These are phyloP conservation scores for Lasioglossum calceatum DNA, from an alignment of 2,888 invertebrate species.

Conservation along the genomic window DNA sequence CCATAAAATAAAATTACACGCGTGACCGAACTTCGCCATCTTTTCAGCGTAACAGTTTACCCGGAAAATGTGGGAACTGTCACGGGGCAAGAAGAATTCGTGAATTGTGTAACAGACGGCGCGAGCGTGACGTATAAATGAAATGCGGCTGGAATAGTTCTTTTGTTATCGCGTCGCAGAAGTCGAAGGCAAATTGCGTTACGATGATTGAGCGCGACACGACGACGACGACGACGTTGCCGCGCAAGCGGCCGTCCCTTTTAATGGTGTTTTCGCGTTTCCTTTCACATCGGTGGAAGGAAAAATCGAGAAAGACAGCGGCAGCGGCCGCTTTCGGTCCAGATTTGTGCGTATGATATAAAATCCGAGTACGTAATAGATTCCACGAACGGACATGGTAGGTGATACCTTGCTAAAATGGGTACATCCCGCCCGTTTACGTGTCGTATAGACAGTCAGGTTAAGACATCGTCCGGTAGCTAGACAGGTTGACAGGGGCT, in stretches of 20 bases:
- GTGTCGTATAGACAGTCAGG: conserved; percentile 67
- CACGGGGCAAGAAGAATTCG: neutral
- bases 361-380: conserved; percentile 61
- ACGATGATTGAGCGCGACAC: neutral
- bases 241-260: conserved; percentile 1
- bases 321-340: conserved; percentile 32
- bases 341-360: conserved; percentile 40
- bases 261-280: conserved; percentile 46
- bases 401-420: conserved; percentile 75
- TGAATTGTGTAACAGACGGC: neutral
- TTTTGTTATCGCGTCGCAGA: neutral
- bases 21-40: neutral
- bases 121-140: neutral
- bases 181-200: neutral
- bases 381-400: conserved; percentile 70
- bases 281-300: conserved; percentile 21
- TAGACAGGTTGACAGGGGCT: conserved; percentile 82
- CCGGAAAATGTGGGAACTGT: neutral
- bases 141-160: neutral
- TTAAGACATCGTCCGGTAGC: conserved; percentile 81
- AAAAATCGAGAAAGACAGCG: conserved; percentile 30
- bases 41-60: neutral
- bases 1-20: neutral
- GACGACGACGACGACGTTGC: neutral
- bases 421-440: conserved; percentile 67